phyloP scores from a whole-genome alignment of 2,888 invertebrate genomes.

The Selenia dentaria region DNA sequence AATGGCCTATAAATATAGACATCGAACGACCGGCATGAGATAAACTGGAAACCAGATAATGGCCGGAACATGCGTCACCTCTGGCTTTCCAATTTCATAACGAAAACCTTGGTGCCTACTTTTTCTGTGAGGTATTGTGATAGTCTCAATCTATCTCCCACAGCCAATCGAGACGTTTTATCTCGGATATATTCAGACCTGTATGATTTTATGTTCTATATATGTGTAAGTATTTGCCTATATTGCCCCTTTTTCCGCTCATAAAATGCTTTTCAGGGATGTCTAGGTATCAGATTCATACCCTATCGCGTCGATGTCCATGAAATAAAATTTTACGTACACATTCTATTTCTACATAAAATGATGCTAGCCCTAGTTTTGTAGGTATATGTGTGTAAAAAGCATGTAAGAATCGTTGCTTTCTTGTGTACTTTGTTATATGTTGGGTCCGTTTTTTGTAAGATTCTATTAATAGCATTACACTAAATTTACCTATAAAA shows the following conservation, averaged over 20 bases:
- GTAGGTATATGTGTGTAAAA: no score
- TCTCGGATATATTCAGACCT: conserved; percentile 14
- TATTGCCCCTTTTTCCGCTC: conserved; percentile 1
- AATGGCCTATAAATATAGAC: no score
- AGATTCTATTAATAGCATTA: no score
- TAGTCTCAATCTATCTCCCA: conserved; percentile 12
- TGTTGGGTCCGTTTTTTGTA: no score
- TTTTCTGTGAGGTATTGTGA: conserved; percentile 12
- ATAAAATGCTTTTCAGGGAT: conserved; percentile 16
- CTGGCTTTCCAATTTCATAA: conserved; percentile 17
- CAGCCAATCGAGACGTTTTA: conserved; percentile 11
- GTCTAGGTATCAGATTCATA: conserved; percentile 13
- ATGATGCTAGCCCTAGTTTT: background rate
- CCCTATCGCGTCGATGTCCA: conserved; percentile 6
- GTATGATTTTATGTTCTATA: conserved; percentile 11
- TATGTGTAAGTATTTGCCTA: no score
- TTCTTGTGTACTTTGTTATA: no score
- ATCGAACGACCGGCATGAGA: no score
- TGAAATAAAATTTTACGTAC: conserved; percentile 21
- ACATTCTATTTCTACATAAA: conserved; percentile 8
- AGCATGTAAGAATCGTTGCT: no score
- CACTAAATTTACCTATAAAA: no score
- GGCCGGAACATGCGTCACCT: background rate
- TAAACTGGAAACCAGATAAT: background rate
- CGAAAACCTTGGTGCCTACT: conserved; percentile 34